Percentiles rank a stretch among this genome's conserved stretches.
Conservation (phyloP, 2,888 invertebrate species). For the Microctonus hyperodae region DNA sequence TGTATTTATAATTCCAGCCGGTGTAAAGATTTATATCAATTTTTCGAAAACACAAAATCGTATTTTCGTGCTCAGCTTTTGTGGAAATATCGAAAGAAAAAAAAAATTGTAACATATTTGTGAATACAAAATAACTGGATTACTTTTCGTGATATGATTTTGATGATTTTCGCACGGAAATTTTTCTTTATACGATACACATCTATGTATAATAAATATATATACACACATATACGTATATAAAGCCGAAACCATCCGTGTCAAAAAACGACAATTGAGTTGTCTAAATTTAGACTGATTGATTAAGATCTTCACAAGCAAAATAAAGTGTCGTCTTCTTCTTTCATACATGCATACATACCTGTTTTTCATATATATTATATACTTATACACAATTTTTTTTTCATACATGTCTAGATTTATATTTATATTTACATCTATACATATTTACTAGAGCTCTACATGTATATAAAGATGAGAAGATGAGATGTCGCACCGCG, state of each 20-base stretch:
- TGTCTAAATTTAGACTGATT: constrained; percentile 20
- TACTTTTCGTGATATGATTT: background rate
- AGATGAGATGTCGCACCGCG: constrained; percentile 13
- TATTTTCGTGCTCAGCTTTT: background rate
- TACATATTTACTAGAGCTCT: no score
- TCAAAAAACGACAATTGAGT: constrained; percentile 59
- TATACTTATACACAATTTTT: constrained; percentile 32
- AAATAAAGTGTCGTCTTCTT: constrained; percentile 1
- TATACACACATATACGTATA: background rate
- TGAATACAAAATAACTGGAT: background rate
- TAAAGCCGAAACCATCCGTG: constrained; percentile 48
- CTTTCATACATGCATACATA: background rate
- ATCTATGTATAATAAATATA: background rate
- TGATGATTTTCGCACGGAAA: background rate
- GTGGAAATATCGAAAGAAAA: background rate
- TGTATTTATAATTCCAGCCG: background rate
- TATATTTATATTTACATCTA: background rate
- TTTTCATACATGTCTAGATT: constrained; percentile 1
- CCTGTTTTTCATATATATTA: constrained; percentile 5
- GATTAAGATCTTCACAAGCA: constrained; percentile 3
- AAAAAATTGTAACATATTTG: background rate
- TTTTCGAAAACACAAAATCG: background rate
- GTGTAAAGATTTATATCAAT: background rate
- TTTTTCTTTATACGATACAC: background rate
- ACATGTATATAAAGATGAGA: background rate